Evolutionary conservation across 2,113 vertebrate species (phyloP), one percentile per base, ranked within the genome.

Genomic region (Salvelinus namaycush): DNA sequence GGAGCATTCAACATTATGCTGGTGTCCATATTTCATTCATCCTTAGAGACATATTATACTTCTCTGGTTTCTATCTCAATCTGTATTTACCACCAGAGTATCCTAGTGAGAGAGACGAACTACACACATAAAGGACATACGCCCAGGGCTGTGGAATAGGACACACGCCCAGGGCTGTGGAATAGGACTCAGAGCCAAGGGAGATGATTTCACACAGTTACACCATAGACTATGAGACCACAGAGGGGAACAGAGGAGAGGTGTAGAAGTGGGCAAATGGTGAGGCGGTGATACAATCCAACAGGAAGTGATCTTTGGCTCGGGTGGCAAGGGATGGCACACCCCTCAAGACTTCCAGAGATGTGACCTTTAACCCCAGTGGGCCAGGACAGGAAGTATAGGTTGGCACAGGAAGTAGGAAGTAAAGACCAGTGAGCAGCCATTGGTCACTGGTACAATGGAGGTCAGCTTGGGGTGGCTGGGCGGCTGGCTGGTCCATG

Each of bases 341-440:
- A 68, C 67, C 67, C 67, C 16, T 68, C 27, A 13, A 68, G 26
- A 44, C 26, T 31, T 68, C 67, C 29, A 34, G 67, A 13, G 67
- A 68, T 16, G 16, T 68, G 67, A 39, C 14, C 67, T 68, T 34
- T 34, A 29, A 16, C 67, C 67, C 31, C 18, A 18, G 7, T 34
- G 31, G 31, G 31, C 67, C 29, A 34, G 5, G 67, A 44, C 29
- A 68, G 31, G 65, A 67, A 67, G 65, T 29, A 67, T 16, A 27
- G 27, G 65, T 67, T 27, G 16, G 26, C 65, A 67, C 24, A 68
- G 67, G 67, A 68, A 68, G 18, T 44, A n/a, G 62, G 39, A 44
- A 44, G 39, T 44, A 44, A 62, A 62, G 59, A 62, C n/a, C 59
- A 62, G 59, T 62, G 59, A 22, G n/a, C 59, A 62, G n/a, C 51